phyloP scores from a whole-genome alignment of 2,888 invertebrate genomes.

The Galerucella nymphaeae region DNA sequence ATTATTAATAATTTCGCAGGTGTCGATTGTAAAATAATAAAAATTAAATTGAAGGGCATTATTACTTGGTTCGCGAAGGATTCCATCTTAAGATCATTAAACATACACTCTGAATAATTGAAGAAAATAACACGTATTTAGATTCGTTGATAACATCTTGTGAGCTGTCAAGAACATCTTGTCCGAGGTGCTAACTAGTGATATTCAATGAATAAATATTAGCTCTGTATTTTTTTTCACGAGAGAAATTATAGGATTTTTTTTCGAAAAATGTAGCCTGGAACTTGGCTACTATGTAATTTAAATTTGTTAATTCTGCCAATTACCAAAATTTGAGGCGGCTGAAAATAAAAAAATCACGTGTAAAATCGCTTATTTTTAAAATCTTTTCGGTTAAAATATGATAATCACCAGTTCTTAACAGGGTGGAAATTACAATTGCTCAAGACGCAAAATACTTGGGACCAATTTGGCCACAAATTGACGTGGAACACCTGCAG shows the following conservation, averaged over 20 bases:
- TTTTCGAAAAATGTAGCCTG: background rate
- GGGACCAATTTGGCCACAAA: too few species aligned
- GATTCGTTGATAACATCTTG: slow-evolving; percentile 11
- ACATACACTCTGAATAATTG: slow-evolving; percentile 23
- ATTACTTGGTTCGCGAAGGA: slow-evolving; percentile 17
- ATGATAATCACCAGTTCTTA: too few species aligned
- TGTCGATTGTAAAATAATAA: slow-evolving; percentile 4
- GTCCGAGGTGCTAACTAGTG: slow-evolving; percentile 25
- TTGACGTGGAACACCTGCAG: too few species aligned
- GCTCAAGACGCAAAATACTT: too few species aligned
- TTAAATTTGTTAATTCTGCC: too few species aligned
- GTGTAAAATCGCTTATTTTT: too few species aligned
- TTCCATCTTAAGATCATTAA: slow-evolving; percentile 4
- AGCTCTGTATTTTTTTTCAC: background rate
- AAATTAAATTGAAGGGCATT: slow-evolving; percentile 19
- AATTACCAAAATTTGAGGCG: too few species aligned
- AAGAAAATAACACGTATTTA: slow-evolving; percentile 24
- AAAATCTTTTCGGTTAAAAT: too few species aligned
- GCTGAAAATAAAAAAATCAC: too few species aligned
- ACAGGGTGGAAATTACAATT: too few species aligned
- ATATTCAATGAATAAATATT: slow-evolving; percentile 21
- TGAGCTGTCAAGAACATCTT: slow-evolving; percentile 17
- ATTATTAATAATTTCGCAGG: slow-evolving; percentile 6
- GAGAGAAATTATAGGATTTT: background rate
- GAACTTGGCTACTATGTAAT: too few species aligned